These are phyloP conservation scores for Atta texana DNA, from an alignment of 1,140 invertebrate genomes.

Conservation along the genomic window DNA sequence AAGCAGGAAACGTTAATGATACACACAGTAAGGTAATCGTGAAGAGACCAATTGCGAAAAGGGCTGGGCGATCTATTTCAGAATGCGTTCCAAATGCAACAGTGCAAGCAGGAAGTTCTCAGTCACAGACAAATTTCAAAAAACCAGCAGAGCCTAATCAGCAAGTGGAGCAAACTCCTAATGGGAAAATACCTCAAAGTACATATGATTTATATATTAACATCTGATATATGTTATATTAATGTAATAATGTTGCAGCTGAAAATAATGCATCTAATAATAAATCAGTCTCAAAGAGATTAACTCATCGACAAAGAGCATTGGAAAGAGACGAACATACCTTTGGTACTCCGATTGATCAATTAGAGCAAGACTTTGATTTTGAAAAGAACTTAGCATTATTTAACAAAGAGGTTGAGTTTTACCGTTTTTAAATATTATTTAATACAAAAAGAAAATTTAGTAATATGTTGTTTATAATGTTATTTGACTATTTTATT, in stretches of 20 bases:
- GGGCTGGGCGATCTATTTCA: conserved; percentile 85
- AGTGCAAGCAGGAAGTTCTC: conserved; percentile 66
- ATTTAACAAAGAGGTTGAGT: conserved; percentile 94
- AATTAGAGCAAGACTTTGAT: conserved; percentile 93
- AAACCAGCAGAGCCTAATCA: conserved; percentile 73
- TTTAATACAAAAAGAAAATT: not conserved
- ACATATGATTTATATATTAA: conserved; percentile 56
- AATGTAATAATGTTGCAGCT: conserved; percentile 54
- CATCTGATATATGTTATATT: not conserved
- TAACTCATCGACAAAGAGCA: conserved; percentile 81
- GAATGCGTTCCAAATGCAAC: conserved; percentile 81
- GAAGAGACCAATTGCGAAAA: conserved; percentile 87
- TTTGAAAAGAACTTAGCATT: conserved; percentile 97
- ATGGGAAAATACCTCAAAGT: conserved; percentile 81
- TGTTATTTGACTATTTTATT: not conserved
- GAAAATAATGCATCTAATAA: conserved; percentile 65
- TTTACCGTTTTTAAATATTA: conserved; percentile 1
- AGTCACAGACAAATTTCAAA: conserved; percentile 75
- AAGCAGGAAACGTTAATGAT: conserved; percentile 78
- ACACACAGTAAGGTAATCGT: conserved; percentile 86
- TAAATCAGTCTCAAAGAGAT: conserved; percentile 77
- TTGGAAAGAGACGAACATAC: conserved; percentile 87
- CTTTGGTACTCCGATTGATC: conserved; percentile 88
- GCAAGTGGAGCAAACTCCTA: conserved; percentile 77
- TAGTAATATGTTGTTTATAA: not conserved